These are phyloP conservation scores for Hippocampus comes DNA, from an alignment of 2,113 vertebrate genomes.

Conservation along the genomic window DNA sequence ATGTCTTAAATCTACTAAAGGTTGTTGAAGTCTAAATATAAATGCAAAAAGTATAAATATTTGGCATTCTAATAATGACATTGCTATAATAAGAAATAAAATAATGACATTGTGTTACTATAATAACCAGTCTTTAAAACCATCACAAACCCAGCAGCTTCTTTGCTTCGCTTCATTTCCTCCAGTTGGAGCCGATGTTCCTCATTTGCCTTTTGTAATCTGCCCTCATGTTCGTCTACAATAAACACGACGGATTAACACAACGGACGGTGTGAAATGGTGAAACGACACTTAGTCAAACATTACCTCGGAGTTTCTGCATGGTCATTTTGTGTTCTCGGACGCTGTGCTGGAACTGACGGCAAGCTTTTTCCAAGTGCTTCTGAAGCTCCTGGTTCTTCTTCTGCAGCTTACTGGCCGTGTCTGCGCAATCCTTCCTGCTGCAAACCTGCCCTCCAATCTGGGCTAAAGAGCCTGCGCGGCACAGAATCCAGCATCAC, in stretches of 20 bases:
- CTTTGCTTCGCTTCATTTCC: slow-evolving; percentile 43
- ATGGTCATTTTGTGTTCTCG: slow-evolving; percentile 70
- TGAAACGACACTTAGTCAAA: neutral
- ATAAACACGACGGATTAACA: slow-evolving; percentile 9
- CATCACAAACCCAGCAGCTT: slow-evolving; percentile 53
- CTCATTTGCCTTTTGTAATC: slow-evolving; percentile 47
- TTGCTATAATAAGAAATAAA: too few relatives aligned
- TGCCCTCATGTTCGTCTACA: slow-evolving; percentile 67
- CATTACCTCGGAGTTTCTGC: slow-evolving; percentile 70
- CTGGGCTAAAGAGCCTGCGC: slow-evolving; percentile 50
- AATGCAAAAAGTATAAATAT: too few relatives aligned
- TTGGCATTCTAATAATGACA: too few relatives aligned
- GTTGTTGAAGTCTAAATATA: too few relatives aligned
- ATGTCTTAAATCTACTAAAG: too few relatives aligned
- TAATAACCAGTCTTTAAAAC: neutral
- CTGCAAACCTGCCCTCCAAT: slow-evolving; percentile 57
- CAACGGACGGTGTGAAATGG: neutral
- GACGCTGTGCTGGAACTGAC: slow-evolving; percentile 79
- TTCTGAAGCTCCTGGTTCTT: slow-evolving; percentile 80
- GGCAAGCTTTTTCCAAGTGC: slow-evolving; percentile 78
- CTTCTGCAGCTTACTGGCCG: slow-evolving; percentile 73
- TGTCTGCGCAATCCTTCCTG: slow-evolving; percentile 66
- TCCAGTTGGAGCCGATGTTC: slow-evolving; percentile 53
- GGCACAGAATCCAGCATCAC: neutral
- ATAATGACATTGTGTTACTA: too few relatives aligned